These are phyloP conservation scores for Intellagama lesueurii DNA, from an alignment of 2,797 vertebrate genomes.

Conservation along the genomic window DNA sequence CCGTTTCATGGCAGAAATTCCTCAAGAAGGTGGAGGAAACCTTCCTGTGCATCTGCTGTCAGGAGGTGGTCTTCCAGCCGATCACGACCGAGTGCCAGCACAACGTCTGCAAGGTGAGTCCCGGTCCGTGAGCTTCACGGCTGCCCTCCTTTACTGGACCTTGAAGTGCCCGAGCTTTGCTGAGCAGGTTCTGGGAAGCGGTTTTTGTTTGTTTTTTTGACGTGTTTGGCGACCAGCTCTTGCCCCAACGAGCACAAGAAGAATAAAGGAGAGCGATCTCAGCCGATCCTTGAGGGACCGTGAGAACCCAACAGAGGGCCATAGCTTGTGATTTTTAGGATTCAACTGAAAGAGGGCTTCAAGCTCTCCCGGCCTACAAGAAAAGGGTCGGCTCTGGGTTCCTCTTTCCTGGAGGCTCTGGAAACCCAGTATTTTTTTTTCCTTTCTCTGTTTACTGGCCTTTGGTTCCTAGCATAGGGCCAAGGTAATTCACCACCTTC, in stretches of 20 bases:
- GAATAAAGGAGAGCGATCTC: too few species aligned
- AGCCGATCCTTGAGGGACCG: too few species aligned
- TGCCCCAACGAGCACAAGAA: background rate
- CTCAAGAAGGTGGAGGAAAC: slow-evolving; percentile 93
- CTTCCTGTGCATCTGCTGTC: slow-evolving; percentile 96
- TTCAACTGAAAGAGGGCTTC: too few species aligned
- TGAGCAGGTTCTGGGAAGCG: background rate
- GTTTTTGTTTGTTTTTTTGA: background rate
- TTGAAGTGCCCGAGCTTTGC: background rate
- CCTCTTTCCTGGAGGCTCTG: too few species aligned
- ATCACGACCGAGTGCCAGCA: slow-evolving; percentile 96
- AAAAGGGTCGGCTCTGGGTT: too few species aligned
- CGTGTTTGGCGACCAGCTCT: background rate
- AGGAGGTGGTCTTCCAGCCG: slow-evolving; percentile 93
- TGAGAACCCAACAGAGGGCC: too few species aligned
- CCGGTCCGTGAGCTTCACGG: accelerated
- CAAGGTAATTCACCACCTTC: too few species aligned
- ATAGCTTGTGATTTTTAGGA: too few species aligned
- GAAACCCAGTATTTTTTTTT: too few species aligned
- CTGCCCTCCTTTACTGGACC: background rate
- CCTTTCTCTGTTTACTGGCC: too few species aligned
- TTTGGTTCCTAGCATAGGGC: too few species aligned
- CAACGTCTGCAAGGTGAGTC: slow-evolving; percentile 94
- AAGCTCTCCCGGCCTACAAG: too few species aligned
- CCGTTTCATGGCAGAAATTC: slow-evolving; percentile 84